phyloP scores from a whole-genome alignment of 2,888 invertebrate genomes.

The Heliconius erato region DNA sequence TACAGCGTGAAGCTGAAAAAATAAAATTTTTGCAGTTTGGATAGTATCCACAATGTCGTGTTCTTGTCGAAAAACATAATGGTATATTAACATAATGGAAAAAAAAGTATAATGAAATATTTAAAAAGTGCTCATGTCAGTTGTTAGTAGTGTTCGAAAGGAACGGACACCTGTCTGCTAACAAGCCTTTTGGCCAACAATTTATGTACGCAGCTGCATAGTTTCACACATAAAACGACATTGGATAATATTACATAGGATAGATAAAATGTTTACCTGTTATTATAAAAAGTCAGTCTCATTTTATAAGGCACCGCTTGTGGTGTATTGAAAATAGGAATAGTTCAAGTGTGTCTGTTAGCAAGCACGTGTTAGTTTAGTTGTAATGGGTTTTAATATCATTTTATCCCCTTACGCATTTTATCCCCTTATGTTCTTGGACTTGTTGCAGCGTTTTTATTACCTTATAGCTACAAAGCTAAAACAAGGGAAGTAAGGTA shows the following conservation, averaged over 20 bases:
- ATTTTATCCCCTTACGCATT: no score
- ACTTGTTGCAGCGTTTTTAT: no score
- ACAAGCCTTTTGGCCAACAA: neutral
- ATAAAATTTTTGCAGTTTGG: no score
- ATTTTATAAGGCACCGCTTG: neutral
- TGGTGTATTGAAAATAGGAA: neutral
- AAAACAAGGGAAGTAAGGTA: no score
- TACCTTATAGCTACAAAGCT: no score
- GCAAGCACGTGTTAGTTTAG: neutral
- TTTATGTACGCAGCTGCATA: constrained; percentile 22
- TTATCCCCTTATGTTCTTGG: no score
- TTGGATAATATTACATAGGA: neutral
- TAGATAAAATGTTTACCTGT: neutral
- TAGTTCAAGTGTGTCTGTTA: neutral
- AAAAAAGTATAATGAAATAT: no score
- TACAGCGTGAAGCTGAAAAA: no score
- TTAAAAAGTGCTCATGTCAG: neutral
- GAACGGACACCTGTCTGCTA: constrained; percentile 8
- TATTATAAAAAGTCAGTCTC: neutral
- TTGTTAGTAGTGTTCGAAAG: neutral
- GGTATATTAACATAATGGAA: no score
- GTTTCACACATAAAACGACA: constrained; percentile 1
- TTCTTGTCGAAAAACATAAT: no score
- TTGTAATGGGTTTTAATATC: no score
- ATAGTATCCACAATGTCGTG: no score